Conservation (phyloP, 2,888 invertebrate species). For the Ophion slaviceki region DNA sequence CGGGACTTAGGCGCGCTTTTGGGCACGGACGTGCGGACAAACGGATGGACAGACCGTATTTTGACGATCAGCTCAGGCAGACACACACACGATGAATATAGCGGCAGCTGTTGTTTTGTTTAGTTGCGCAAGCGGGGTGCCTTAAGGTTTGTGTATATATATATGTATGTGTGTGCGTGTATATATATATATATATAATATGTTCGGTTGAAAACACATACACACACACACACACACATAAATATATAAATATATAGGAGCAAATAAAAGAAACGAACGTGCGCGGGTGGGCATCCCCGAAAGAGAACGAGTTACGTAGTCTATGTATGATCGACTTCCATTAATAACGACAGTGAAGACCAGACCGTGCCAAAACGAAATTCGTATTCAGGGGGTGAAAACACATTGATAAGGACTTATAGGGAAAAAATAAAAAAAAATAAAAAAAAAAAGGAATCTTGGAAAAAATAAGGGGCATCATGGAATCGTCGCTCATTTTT, state of each 20-base stretch:
- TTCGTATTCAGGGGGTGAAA: too few relatives aligned
- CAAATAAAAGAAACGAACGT: constrained; percentile 46
- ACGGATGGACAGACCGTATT: constrained; percentile 70
- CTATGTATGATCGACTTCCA: too few relatives aligned
- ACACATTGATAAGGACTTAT: too few relatives aligned
- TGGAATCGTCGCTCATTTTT: too few relatives aligned
- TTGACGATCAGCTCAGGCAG: constrained; percentile 74
- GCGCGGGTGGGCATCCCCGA: constrained; percentile 47
- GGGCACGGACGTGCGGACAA: constrained; percentile 55
- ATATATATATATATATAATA: too few relatives aligned
- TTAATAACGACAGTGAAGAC: too few relatives aligned
- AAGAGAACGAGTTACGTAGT: constrained; percentile 27
- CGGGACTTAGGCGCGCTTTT: constrained; percentile 49
- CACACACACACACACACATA: too few relatives aligned
- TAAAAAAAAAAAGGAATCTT: too few relatives aligned
- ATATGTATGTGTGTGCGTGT: neutral
- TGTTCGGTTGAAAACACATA: too few relatives aligned
- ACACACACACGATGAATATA: constrained; percentile 36
- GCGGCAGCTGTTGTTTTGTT: constrained; percentile 83
- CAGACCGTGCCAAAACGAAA: too few relatives aligned
- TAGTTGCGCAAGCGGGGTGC: constrained; percentile 77
- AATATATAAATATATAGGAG: neutral
- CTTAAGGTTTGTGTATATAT: constrained; percentile 29
- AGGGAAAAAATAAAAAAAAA: too few relatives aligned
- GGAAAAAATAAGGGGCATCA: too few relatives aligned